Percentiles rank a stretch among this genome's conserved stretches.
Evolutionary conservation across 2,888 invertebrate species (phyloP).

Genomic region (Philhelius pedissequus): DNA sequence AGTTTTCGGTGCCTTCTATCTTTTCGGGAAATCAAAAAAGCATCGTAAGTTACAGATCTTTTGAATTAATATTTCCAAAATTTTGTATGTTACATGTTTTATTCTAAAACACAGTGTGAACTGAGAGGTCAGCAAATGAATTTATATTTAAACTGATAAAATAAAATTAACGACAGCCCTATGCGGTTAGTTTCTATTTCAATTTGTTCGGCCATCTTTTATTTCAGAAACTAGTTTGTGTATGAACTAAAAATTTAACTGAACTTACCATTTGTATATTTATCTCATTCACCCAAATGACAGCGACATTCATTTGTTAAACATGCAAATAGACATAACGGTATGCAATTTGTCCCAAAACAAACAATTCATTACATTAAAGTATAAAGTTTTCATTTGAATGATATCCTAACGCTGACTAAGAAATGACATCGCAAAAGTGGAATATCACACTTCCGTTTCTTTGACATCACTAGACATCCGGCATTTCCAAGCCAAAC

Average conservation of each 20-base stretch:
- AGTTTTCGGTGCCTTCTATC: no score
- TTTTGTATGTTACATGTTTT: no score
- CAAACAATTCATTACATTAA: slow-evolving; percentile 14
- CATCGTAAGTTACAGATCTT: no score
- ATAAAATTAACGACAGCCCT: no score
- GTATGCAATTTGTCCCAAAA: neutral
- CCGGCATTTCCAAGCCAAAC: slow-evolving; percentile 42
- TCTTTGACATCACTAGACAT: slow-evolving; percentile 57
- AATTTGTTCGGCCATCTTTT: no score
- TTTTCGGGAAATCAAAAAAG: no score
- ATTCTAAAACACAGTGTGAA: no score
- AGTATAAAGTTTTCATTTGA: neutral
- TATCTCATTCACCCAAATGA: neutral
- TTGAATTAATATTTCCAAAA: no score
- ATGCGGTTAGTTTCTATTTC: no score
- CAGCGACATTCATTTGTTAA: neutral
- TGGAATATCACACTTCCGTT: slow-evolving; percentile 26
- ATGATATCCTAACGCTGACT: neutral
- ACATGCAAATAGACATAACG: neutral
- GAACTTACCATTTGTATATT: neutral
- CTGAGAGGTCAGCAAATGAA: no score
- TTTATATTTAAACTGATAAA: no score
- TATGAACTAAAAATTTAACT: neutral
- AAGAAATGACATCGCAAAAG: neutral
- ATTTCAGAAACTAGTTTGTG: no score